Evolutionary conservation across 1,140 invertebrate species (phyloP), one percentile per base, ranked within the genome.

Genomic region (Cephus cinctus): DNA sequence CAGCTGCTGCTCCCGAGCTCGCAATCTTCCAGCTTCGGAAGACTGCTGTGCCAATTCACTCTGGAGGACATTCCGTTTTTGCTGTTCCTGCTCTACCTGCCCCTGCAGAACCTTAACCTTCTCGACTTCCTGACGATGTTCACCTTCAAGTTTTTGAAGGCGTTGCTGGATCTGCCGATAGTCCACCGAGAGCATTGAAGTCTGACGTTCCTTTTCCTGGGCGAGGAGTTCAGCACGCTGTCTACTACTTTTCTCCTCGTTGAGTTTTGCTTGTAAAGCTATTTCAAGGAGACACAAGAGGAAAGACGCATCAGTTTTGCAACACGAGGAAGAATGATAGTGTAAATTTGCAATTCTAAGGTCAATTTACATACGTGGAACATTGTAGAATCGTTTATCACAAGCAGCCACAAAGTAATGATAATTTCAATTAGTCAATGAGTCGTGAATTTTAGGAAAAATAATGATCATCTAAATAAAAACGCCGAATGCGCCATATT

Each of bases 131-230:
- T 93, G 89, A 12, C 90, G 80, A 64, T 91, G 84, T 76, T 96
- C 92, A 11, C 88, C 90, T 71, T 96, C 92, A 1, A 94, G 72
- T 69, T 95, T 95, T 67, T 94, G 88, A 14, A 96, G 71, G 43
- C 91, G 83, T 61, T 95, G 87, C 62, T 94, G 89, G 53, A 96
- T 88, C 75, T 96, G 94, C 5, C 90, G 79, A 66, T 95, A 92
- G 72, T 98, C 95, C 3, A 98, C 91, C 12, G 87, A 89, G 1
- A 98, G 75, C 88, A 96, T 96, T 4, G 90, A 96, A 63, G 95
- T 89, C 69, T 96, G 91, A 5, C 95, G 81, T 69, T 98, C 94
- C 60, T 92, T 92, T 65, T 96, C 93, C 69, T 98, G 90, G 5
- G 85, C 86, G 16, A 84, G 81, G 27, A 87, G 80, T 64, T 96